phyloP scores from a whole-genome alignment of 2,797 vertebrate species.

The Gadopsis bispinosus region DNA sequence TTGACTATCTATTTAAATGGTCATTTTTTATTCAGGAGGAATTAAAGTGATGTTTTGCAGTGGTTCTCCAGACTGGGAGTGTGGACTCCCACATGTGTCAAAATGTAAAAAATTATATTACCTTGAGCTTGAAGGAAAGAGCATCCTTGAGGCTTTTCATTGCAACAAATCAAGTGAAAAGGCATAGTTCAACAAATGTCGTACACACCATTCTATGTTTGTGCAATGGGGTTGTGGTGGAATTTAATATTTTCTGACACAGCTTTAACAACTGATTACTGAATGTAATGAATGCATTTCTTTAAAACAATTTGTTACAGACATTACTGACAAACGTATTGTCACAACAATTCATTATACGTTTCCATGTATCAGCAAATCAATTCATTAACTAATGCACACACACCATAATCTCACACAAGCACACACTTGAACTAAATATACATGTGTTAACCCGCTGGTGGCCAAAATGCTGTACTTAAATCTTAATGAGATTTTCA shows the following conservation, averaged over 20 bases:
- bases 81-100: slow-evolving; percentile 36
- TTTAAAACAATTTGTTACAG: neutral
- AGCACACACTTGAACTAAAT: neutral
- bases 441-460: slow-evolving; percentile 6
- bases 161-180: neutral
- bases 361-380: slow-evolving; percentile 10
- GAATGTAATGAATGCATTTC: neutral
- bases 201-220: neutral
- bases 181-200: neutral
- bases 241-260: neutral
- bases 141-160: neutral
- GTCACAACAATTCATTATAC: neutral
- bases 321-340: neutral
- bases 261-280: neutral
- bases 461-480: slow-evolving; percentile 19
- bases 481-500: slow-evolving; percentile 52
- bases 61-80: slow-evolving; percentile 32
- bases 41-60: slow-evolving; percentile 59
- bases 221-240: neutral
- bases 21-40: slow-evolving; percentile 64
- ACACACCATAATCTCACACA: neutral
- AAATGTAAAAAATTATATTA: slow-evolving; percentile 41
- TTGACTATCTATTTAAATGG: slow-evolving; percentile 57
- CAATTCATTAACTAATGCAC: neutral
- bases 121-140: slow-evolving; percentile 32